Percentiles rank a stretch among this genome's conserved stretches.
phyloP scores from a whole-genome alignment of 2,888 invertebrate genomes.

The Limnephilus marmoratus region DNA sequence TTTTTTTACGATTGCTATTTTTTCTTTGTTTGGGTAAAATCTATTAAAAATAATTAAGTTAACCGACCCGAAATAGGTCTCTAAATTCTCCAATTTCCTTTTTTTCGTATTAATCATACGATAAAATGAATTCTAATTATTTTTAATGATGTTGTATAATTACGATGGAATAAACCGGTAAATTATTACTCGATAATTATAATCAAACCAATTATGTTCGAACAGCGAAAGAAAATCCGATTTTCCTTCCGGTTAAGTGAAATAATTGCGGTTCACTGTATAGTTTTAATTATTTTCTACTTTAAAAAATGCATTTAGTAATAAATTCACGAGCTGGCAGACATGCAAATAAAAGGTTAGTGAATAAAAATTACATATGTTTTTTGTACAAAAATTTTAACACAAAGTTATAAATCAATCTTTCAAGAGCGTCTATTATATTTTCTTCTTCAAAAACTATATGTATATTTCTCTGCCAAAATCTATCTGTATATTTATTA shows the following conservation, averaged over 20 bases:
- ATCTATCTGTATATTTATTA: not conserved
- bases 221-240: not conserved
- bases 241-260: not conserved
- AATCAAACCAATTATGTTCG: not conserved
- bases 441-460: too few relatives aligned
- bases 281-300: not conserved
- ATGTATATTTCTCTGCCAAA: not conserved
- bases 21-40: not conserved
- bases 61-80: not conserved
- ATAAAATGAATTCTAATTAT: constrained; percentile 6
- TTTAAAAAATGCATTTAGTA: not conserved
- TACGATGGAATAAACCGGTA: not conserved
- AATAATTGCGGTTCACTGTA: not conserved
- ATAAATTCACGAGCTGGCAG: not conserved
- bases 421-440: not conserved
- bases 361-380: not conserved
- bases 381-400: not conserved
- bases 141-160: constrained; percentile 15
- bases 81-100: not conserved
- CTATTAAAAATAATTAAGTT: not conserved
- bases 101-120: not conserved
- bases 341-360: not conserved
- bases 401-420: not conserved
- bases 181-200: not conserved
- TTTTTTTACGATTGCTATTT: not conserved